Base-by-base conservation (phyloP, 2,113 vertebrate genomes). In the Cyprinodon brontotheroides region DNA sequence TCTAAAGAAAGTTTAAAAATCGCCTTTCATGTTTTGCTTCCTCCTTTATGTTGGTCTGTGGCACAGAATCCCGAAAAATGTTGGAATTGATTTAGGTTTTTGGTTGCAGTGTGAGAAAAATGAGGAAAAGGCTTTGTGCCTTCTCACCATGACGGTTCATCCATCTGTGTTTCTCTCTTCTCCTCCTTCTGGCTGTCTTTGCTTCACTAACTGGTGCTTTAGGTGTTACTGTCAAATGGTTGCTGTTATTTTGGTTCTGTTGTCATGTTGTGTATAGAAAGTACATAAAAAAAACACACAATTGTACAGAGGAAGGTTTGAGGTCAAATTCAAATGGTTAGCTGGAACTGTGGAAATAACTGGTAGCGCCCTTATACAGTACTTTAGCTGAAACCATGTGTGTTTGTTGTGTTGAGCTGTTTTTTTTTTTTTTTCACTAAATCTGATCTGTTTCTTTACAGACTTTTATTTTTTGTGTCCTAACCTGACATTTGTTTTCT, bases 141-240 rank as follows among this genome's bases (percentile, higher is more conserved):
- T 68, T 71, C 66, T 74, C 70, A 74, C 75, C 13, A 37, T 70
- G 79, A 79, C 22, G 62, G 73, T 80, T 38, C 75, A 69, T 74
- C 68, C 65, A 3, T 68, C 80, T 68, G 61, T 91, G 78, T 80
- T 75, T 84, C 72, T 17, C 75, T 75, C 41, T 68, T 68, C 67
- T 63, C 68, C 65, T 77, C 65, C 68, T 70, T 68, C 75, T 68
- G 62, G 43, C 69, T 75, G 29, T 29, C 47, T 39, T 75, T 77
- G 72, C 75, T 70, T 87, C 74, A 82, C 79, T 78, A 71, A 77
- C 68, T 68, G 60, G 68, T 87, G 83, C 85, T 84, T 77, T 86
- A 71, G 84, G 85, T 64, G 75, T 86, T 77, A 60, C 68, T 74
- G 82, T 78, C 78, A 69, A 65, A 43, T 40, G 72, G 73, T 75